phyloP scores from a whole-genome alignment of 2,888 invertebrate species.

The Frankliniella intonsa region DNA sequence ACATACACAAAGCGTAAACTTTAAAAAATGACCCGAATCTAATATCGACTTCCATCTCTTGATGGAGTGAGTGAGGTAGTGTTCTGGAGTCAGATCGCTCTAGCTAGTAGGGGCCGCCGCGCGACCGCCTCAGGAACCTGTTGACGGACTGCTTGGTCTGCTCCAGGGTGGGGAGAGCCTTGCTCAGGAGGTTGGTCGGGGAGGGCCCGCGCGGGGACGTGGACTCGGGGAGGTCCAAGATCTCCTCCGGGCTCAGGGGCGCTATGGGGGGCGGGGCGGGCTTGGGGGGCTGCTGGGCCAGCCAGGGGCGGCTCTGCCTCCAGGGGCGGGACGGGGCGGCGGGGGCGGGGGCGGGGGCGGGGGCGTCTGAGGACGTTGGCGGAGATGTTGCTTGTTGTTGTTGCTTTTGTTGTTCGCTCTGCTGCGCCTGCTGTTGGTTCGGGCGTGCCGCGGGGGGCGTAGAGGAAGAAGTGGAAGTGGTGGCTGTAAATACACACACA shows the following conservation, averaged over 20 bases:
- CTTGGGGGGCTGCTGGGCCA: constrained; percentile 7
- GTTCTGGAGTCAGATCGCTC: neutral
- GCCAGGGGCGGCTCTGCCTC: constrained; percentile 1
- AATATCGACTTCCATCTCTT: no score
- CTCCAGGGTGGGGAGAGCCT: constrained; percentile 9
- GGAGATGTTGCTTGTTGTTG: constrained; percentile 1
- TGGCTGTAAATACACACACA: constrained; percentile 12
- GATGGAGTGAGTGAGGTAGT: no score
- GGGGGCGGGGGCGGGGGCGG: neutral
- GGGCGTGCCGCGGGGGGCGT: neutral
- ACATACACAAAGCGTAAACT: no score
- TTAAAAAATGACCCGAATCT: no score
- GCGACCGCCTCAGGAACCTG: constrained; percentile 11
- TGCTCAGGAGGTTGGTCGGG: constrained; percentile 7
- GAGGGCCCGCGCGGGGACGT: neutral
- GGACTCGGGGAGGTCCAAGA: constrained; percentile 4
- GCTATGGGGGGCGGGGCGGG: neutral
- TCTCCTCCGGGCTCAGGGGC: constrained; percentile 2
- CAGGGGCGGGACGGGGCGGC: neutral
- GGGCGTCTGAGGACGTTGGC: neutral
- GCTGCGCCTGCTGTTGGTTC: neutral
- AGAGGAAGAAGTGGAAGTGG: neutral
- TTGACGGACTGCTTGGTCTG: constrained; percentile 22
- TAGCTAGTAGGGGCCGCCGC: constrained; percentile 13
- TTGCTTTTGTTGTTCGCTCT: neutral